Base-by-base conservation (phyloP, 2,797 vertebrate species). In the Microctenopoma stevenorrisi region DNA sequence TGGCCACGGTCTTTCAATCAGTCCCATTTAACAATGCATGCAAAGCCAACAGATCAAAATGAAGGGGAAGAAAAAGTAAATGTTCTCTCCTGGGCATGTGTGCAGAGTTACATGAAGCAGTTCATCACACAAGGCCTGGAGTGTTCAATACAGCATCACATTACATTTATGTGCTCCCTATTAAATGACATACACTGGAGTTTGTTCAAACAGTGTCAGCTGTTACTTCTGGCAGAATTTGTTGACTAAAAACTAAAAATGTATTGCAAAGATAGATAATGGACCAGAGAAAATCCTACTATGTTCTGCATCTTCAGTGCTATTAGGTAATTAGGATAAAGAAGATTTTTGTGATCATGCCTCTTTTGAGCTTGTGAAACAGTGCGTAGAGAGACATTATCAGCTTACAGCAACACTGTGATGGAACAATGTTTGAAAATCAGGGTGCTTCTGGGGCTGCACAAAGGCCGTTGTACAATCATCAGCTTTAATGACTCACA, bases 11-110 rank as follows among this genome's bases (percentile, higher is more conserved):
- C 53, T 87, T 86, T 91, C 88, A 89, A 93, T 94, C 93, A 91
- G 89, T 93, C 92, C 92, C 92, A 91, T 91, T 93, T 93, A 94
- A 94, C 94, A 91, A 93, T 90, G 93, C 92, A 91, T 93, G 91
- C 91, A 91, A 89, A 91, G 85, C 65, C 82, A 82, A 80, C 62
- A 71, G 82, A 77, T 59, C 67, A 76, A 85, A 85, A 78, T 72
- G 54, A 57, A 72, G 43, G 46, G 59, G 59, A 67, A 68, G 68
- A 67, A 54, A 75, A 76, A 85, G 76, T 76, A 81, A 88, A 87
- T 68, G 76, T 72, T 88, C 78, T 86, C 83, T 83, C 55, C 52
- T 72, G 81, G 71, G 87, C 69, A 65, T 65, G 74, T 75, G 86
- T 25, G 42, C 82, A 78, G 64, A 76, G 78, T 33, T 83, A 67